Conservation (phyloP, 2,888 invertebrate species). For the Frankliniella intonsa region DNA sequence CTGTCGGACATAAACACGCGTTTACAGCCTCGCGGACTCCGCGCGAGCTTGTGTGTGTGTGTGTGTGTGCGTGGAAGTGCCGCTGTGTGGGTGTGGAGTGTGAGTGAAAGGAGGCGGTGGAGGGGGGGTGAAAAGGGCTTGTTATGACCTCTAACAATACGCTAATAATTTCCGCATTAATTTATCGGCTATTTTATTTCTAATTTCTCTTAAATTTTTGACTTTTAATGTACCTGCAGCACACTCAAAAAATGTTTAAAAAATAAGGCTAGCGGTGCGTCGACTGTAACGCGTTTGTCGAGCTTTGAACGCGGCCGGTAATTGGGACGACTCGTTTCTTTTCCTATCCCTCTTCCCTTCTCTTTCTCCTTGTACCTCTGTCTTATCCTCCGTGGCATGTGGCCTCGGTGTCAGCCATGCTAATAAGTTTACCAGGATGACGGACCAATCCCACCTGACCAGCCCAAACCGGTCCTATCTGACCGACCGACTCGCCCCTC, state of each 20-base stretch:
- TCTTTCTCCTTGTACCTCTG: too few relatives aligned
- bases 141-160: too few relatives aligned
- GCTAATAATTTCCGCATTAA: too few relatives aligned
- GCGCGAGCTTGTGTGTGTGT: not conserved
- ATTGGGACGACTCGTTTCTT: not conserved
- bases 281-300: not conserved
- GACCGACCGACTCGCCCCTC: not conserved
- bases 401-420: conserved; percentile 14
- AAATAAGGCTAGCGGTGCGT: too few relatives aligned
- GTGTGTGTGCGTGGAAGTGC: not conserved
- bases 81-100: not conserved
- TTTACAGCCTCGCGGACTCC: not conserved
- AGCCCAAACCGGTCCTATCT: conserved; percentile 8
- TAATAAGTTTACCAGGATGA: not conserved
- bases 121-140: not conserved
- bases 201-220: too few relatives aligned
- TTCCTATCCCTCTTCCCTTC: not conserved
- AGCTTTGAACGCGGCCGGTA: not conserved
- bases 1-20: conserved; percentile 24
- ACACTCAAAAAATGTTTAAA: too few relatives aligned
- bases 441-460: conserved; percentile 18
- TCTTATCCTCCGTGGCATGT: not conserved
- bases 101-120: not conserved
- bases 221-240: too few relatives aligned
- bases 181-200: too few relatives aligned